These are phyloP conservation scores for Neotragus pygmaeus DNA, from an alignment of 2,113 vertebrate species.

Conservation along the genomic window DNA sequence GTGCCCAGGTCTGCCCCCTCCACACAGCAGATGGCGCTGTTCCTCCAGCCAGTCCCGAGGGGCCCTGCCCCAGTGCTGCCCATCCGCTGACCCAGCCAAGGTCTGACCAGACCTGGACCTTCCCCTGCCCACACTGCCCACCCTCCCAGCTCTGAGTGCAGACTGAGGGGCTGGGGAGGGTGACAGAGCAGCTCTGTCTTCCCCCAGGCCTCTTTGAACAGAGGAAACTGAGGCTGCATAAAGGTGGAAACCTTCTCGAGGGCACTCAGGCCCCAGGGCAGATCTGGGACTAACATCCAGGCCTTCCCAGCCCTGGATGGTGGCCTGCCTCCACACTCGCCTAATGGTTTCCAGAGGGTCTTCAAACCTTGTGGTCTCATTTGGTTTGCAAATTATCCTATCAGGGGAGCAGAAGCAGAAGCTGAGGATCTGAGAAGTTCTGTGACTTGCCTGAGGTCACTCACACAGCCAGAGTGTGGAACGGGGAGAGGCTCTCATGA, in stretches of 20 bases:
- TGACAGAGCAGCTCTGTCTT: not conserved
- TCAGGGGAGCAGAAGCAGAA: not conserved
- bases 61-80: not conserved
- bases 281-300: not conserved
- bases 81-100: constrained; percentile 44
- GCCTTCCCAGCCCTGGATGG: not conserved
- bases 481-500: no score
- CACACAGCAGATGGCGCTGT: constrained; percentile 38
- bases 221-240: not conserved
- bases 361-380: not conserved
- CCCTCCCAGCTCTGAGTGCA: not conserved
- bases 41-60: not conserved
- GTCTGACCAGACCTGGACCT: constrained; percentile 46
- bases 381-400: not conserved
- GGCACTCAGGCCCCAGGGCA: not conserved
- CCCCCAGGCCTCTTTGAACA: not conserved
- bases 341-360: not conserved
- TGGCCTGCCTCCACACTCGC: not conserved
- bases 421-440: not conserved
- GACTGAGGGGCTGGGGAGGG: not conserved
- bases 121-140: not conserved
- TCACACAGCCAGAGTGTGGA: not conserved
- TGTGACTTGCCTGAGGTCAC: not conserved
- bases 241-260: not conserved
- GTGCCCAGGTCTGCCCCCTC: not conserved